Percentiles rank a stretch among this genome's conserved stretches.
Conservation (phyloP, 1,140 invertebrate genomes). For the Drosophila triauraria region DNA sequence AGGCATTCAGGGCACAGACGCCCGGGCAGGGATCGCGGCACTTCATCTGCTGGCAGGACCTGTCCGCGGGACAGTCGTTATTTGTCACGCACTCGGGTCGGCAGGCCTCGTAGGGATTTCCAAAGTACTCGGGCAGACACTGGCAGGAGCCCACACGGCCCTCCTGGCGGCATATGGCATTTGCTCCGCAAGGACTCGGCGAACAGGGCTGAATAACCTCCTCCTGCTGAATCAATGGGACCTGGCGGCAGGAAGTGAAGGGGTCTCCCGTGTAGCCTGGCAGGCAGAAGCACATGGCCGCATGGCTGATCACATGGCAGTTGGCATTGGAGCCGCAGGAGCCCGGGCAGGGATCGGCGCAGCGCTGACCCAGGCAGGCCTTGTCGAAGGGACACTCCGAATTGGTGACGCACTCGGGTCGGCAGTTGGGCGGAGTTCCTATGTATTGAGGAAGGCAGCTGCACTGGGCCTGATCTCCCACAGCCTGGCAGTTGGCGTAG, state of each 20-base stretch:
- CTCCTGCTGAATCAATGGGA: conserved; percentile 86
- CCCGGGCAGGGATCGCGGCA: conserved; percentile 92
- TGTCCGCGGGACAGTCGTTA: conserved; percentile 89
- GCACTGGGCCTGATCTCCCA: conserved; percentile 89
- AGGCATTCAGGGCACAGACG: conserved; percentile 90
- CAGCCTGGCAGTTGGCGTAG: conserved; percentile 89
- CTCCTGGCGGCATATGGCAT: conserved; percentile 90
- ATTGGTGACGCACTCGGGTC: conserved; percentile 93
- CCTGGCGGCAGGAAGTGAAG: conserved; percentile 85
- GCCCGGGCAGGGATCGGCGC: conserved; percentile 92
- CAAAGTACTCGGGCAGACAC: conserved; percentile 90
- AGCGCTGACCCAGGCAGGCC: conserved; percentile 87
- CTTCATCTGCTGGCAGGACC: conserved; percentile 91
- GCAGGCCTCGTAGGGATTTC: conserved; percentile 90
- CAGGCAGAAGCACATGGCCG: conserved; percentile 85
- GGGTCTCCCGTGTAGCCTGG: conserved; percentile 87
- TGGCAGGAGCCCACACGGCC: conserved; percentile 89
- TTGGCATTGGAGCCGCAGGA: conserved; percentile 85
- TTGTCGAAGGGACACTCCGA: conserved; percentile 89
- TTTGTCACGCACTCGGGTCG: conserved; percentile 91
- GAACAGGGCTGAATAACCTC: conserved; percentile 84
- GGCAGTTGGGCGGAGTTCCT: conserved; percentile 91
- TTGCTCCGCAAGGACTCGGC: conserved; percentile 89
- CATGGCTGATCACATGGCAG: conserved; percentile 77
- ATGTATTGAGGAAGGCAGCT: conserved; percentile 89